Base-by-base conservation (phyloP, 2,113 vertebrate species). In the Calyptommatus sinebrachiatus region DNA sequence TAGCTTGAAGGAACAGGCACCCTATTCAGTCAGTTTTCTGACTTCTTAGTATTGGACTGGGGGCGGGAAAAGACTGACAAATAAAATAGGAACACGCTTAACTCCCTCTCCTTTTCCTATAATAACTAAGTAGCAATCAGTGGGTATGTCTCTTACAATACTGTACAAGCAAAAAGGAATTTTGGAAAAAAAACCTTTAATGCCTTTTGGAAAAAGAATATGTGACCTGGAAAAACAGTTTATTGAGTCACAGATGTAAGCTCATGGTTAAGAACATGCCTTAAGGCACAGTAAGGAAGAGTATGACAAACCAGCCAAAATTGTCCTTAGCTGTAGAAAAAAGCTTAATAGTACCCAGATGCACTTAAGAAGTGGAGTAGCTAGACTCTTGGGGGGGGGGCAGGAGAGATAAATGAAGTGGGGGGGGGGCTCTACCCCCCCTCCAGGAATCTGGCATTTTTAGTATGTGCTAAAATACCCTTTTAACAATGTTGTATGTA, bases 191-290 rank as follows among this genome's bases (percentile, higher is more conserved):
- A 31, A 67, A 29, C 61, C 22, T 74, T 60, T 7, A 16, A 28
- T 29, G 14, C 24, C 87, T 77, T 86, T 76, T 2, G 1, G 0
- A 76, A 29, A 35, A n/a, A 63, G 18, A 50, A 63, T 86, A 76
- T 4, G 53, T 0, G 0, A 35, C 79, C 79, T 78, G 7, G 73
- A 85, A 88, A 89, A 87, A 84, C 84, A 81, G 60, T 61, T 88
- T 82, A 83, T 78, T 88, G 82, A 88, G 18, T 66, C 45, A 45
- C 7, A 66, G 73, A 35, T 0, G 2, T 72, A 77, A 67, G 21
- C 26, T 75, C 84, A 75, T 0, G 61, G 83, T 81, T 90, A 76
- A 72, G 66, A 7, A 76, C 1, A 0, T 1, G 8, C 79, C 81
- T 0, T 0, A 67, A 75, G 70, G 22, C 0, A 1, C 46, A 2